Percentiles rank a stretch among this genome's conserved stretches.
Evolutionary conservation across 1,140 invertebrate genomes (phyloP).

Genomic region (Lerema accius): DNA sequence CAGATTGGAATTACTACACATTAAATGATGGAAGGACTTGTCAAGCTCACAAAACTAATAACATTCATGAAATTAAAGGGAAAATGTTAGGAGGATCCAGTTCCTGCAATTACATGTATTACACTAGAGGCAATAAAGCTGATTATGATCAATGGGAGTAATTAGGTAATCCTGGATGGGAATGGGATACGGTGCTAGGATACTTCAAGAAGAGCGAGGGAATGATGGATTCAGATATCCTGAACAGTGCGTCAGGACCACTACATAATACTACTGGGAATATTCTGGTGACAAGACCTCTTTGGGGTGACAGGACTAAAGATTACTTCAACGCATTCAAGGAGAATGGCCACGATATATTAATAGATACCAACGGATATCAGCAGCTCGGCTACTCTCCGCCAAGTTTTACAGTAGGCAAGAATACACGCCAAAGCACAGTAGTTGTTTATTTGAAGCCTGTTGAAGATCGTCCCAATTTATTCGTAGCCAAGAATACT

Average conservation of each 20-base stretch:
- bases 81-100: conserved; percentile 94
- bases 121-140: conserved; percentile 89
- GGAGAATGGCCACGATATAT: conserved; percentile 91
- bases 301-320: conserved; percentile 87
- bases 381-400: conserved; percentile 91
- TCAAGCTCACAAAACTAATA: conserved; percentile 82
- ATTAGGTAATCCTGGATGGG: conserved; percentile 93
- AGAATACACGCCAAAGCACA: conserved; percentile 91
- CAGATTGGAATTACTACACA: conserved; percentile 89
- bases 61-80: conserved; percentile 84
- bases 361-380: conserved; percentile 90
- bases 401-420: conserved; percentile 91
- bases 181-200: conserved; percentile 89
- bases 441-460: conserved; percentile 92
- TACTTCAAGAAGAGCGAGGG: conserved; percentile 95
- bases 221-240: conserved; percentile 89
- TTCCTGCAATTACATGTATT: conserved; percentile 96
- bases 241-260: conserved; percentile 67
- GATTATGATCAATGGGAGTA: conserved; percentile 95
- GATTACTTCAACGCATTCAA: conserved; percentile 87
- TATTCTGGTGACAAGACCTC: conserved; percentile 83
- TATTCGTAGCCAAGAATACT: conserved; percentile 89
- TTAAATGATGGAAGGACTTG: conserved; percentile 86
- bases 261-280: conserved; percentile 44
- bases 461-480: conserved; percentile 87